phyloP scores from a whole-genome alignment of 2,888 invertebrate genomes.

The Petrophora chlorosata region DNA sequence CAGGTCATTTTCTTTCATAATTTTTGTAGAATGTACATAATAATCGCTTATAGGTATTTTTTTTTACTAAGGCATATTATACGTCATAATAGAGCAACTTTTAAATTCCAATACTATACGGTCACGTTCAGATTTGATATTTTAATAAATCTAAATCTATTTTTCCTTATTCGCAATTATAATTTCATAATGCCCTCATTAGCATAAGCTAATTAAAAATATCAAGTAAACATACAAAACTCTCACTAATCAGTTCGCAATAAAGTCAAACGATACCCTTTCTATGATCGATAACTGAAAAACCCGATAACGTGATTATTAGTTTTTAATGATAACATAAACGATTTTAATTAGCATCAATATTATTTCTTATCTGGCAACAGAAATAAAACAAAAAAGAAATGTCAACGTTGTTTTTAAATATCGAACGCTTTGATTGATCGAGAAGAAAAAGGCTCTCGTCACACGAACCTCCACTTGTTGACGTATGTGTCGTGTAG shows the following conservation, averaged over 20 bases:
- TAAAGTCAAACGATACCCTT: slow-evolving; percentile 67
- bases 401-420: no score
- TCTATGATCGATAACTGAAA: slow-evolving; percentile 45
- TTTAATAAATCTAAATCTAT: background rate
- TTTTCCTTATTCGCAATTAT: slow-evolving; percentile 11
- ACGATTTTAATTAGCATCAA: no score
- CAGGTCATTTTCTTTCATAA: slow-evolving; percentile 7
- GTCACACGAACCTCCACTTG: slow-evolving; percentile 71
- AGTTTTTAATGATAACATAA: slow-evolving; percentile 27
- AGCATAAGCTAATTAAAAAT: slow-evolving; percentile 26
- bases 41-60: no score
- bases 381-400: no score
- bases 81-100: no score
- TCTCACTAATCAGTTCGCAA: slow-evolving; percentile 32
- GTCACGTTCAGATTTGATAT: background rate
- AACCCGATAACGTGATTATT: slow-evolving; percentile 33
- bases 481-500: slow-evolving; percentile 53
- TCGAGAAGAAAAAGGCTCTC: slow-evolving; percentile 18
- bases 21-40: no score
- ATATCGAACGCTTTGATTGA: slow-evolving; percentile 4
- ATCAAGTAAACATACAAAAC: slow-evolving; percentile 26
- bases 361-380: background rate
- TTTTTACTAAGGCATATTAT: background rate
- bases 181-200: slow-evolving; percentile 21
- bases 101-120: no score